These are phyloP conservation scores for Galerucella calmariensis DNA, from an alignment of 2,888 invertebrate genomes.

Conservation along the genomic window DNA sequence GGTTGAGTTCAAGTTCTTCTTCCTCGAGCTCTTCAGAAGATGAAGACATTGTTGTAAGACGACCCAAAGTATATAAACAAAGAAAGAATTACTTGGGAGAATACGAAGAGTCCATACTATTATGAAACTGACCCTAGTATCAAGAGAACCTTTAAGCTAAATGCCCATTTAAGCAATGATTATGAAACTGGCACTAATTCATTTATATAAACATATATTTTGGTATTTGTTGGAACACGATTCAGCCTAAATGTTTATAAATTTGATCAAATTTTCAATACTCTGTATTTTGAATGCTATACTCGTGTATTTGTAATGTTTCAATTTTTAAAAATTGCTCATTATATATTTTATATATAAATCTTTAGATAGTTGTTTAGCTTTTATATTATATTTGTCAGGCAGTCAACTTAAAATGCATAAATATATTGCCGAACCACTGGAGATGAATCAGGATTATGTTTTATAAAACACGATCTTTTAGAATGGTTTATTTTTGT, in stretches of 20 bases:
- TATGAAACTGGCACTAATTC: too few relatives aligned
- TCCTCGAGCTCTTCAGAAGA: too few relatives aligned
- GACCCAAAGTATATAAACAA: too few relatives aligned
- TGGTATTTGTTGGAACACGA: conserved; percentile 14
- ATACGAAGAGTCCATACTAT: too few relatives aligned
- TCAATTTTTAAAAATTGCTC: conserved; percentile 51
- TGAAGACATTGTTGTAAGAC: too few relatives aligned
- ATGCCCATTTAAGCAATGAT: too few relatives aligned
- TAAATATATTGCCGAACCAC: background rate
- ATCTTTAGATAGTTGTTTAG: conserved; percentile 48
- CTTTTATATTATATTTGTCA: conserved; percentile 45
- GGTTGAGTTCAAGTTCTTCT: too few relatives aligned
- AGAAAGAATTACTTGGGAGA: too few relatives aligned
- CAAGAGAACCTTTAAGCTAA: too few relatives aligned
- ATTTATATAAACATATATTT: background rate
- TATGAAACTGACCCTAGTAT: too few relatives aligned
- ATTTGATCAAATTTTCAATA: conserved; percentile 11
- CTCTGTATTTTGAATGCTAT: conserved; percentile 35
- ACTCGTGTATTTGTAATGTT: conserved; percentile 42
- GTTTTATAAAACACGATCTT: too few relatives aligned
- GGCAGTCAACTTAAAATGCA: conserved; percentile 17
- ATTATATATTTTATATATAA: conserved; percentile 55
- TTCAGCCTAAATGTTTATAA: background rate
- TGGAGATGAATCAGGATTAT: too few relatives aligned
- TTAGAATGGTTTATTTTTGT: background rate